Evolutionary conservation across 2,113 vertebrate genomes (phyloP), one percentile per base, ranked within the genome.

Genomic region (Saimiri boliviensis): DNA sequence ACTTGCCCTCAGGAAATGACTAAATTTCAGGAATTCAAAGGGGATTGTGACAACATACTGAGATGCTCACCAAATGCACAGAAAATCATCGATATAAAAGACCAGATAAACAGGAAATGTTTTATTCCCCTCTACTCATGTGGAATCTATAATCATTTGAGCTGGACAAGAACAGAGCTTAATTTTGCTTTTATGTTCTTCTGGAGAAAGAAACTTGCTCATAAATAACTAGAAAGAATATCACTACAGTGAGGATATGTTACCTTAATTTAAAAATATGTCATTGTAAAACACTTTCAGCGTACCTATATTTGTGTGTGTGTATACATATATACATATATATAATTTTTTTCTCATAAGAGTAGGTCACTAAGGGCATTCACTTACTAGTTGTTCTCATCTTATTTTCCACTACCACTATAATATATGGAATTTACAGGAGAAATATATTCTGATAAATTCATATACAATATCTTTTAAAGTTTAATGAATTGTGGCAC

Each of bases 11-110:
- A 19, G 81, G 70, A 96, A 93, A 95, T 35, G 32, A 45, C 54
- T 77, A 2, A 84, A 74, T 70, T 94, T 93, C 49, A 97, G 35
- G 47, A 87, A 89, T 70, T 93, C 90, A 92, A 42, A 93, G 63
- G 79, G 56, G 68, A 89, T 35, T 70, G 19, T 7, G 5, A 70
- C 76, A 68, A 96, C 79, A 60, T 21, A 80, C 54, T 80, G 71
- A 96, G 71, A 77, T 35, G 63, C 66, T 93, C 83, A 95, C 86
- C 89, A 93, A 94, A 89, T 32, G 20, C n/a, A 40, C 0, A 42
- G 32, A 40, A 45, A 88, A 60, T 76, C 12, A 14, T 32, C 8
- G 10, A 35, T 25, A 70, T 20, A 45, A 93, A 77, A 91, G n/a
- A 60, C 45, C 54, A 37, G 14, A 42, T 14, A 81, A 80, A 60